These are phyloP conservation scores for Apodemus sylvaticus DNA, from an alignment of 2,113 vertebrate species.

Conservation along the genomic window DNA sequence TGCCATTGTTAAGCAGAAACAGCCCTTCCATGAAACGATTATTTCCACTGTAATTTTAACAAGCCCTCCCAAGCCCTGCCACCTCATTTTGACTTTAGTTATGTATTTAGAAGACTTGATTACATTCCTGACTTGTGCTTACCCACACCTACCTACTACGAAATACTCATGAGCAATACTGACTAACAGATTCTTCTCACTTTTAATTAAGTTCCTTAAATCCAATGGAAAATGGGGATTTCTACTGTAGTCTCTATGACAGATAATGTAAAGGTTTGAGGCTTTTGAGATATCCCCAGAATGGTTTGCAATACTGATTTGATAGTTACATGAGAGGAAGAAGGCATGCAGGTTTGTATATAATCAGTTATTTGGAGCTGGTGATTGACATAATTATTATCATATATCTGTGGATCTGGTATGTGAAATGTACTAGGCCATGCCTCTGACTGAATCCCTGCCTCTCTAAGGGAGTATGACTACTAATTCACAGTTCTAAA, in stretches of 20 bases:
- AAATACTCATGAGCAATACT: not conserved
- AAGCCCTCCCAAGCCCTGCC: not conserved
- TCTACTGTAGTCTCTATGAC: not conserved
- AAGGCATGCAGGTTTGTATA: not conserved
- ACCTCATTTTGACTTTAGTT: not conserved
- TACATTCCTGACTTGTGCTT: not conserved
- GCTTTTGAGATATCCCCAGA: not conserved
- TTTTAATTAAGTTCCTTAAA: not conserved
- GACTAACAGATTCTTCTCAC: not conserved
- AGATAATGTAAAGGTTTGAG: constrained; percentile 20
- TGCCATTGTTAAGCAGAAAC: constrained; percentile 5
- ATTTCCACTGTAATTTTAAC: not conserved
- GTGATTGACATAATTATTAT: not conserved
- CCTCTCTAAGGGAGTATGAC: not conserved
- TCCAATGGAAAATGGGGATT: not conserved
- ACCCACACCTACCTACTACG: not conserved
- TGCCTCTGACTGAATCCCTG: not conserved
- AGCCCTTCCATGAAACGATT: not conserved
- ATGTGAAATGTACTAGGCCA: not conserved
- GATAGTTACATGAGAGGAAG: not conserved
- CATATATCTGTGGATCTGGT: not conserved
- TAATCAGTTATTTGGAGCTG: not conserved
- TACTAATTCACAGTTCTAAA: not conserved
- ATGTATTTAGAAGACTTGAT: not conserved
- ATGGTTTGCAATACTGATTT: not conserved